Evolutionary conservation across 2,113 vertebrate species (phyloP).

Genomic region (Bothrops jararaca): DNA sequence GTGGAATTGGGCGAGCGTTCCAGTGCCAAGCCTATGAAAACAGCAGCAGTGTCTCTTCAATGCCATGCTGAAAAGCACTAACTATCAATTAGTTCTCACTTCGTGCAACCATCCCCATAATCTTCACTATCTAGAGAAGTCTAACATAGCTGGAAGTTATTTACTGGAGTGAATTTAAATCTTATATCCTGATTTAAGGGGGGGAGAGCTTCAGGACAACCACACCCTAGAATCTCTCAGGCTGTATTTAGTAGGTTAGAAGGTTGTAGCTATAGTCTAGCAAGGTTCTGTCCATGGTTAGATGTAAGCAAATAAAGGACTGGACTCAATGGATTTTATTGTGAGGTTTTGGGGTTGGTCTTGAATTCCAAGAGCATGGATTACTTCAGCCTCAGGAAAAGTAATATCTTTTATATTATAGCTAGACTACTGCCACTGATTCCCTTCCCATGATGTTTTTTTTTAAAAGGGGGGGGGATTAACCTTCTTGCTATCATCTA

Average conservation of each 20-base stretch:
- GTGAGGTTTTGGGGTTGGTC: background rate
- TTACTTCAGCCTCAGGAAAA: background rate
- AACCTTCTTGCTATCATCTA: background rate
- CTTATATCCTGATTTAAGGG: background rate
- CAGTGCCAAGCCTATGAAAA: conserved; percentile 85
- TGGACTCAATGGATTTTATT: background rate
- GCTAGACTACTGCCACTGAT: too few species aligned
- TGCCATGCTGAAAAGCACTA: background rate
- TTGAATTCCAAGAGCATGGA: background rate
- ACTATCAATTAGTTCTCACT: background rate
- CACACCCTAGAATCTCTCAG: background rate
- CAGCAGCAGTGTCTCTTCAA: conserved; percentile 16
- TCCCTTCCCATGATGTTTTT: background rate
- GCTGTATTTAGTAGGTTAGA: background rate
- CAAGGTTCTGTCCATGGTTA: background rate
- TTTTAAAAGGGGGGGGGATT: background rate
- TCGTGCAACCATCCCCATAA: background rate
- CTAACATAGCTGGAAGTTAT: background rate
- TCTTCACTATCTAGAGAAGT: background rate
- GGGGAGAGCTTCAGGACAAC: background rate
- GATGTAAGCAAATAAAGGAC: background rate
- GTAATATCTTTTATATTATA: background rate
- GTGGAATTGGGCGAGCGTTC: conserved; percentile 85
- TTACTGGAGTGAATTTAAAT: background rate
- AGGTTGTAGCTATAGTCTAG: background rate